Evolutionary conservation across 2,113 vertebrate species (phyloP).

Genomic region (Saccopteryx leptura): DNA sequence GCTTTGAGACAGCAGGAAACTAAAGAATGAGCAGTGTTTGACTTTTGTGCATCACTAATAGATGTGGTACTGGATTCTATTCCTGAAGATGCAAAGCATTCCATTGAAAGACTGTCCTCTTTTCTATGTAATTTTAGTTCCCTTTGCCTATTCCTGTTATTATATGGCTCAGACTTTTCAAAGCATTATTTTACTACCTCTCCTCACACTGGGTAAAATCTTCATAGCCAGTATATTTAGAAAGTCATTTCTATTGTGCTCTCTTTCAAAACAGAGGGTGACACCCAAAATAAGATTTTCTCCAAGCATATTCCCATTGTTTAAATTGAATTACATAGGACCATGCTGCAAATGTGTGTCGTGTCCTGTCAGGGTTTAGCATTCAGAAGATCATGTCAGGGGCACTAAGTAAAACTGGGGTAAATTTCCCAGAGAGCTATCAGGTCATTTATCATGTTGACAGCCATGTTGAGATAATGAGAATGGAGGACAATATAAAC

Average conservation of each 20-base stretch:
- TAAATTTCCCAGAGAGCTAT: not conserved
- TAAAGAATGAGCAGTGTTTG: constrained; percentile 12
- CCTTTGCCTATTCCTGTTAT: not conserved
- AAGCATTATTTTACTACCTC: constrained; percentile 50
- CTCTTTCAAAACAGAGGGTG: constrained; percentile 22
- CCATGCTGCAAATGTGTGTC: not conserved
- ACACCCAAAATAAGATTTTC: not conserved
- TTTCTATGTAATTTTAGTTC: constrained; percentile 34
- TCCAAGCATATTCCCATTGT: not conserved
- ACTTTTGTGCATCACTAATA: not conserved
- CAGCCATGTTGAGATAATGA: constrained; percentile 8
- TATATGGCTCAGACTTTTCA: not conserved
- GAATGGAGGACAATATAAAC: not conserved
- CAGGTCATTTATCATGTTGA: constrained; percentile 3
- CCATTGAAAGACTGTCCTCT: constrained; percentile 1
- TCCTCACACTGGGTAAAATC: constrained; percentile 5
- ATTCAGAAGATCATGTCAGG: not conserved
- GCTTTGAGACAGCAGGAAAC: not conserved
- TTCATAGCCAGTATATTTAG: constrained; percentile 61
- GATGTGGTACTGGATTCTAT: constrained; percentile 39
- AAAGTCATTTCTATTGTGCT: constrained; percentile 53
- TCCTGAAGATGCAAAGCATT: constrained; percentile 37
- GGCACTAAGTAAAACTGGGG: not conserved
- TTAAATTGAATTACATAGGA: not conserved
- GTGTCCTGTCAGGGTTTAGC: not conserved